Percentiles rank a stretch among this genome's conserved stretches.
Evolutionary conservation across 92 coral and sea anemone genomes (phyloP).

Genomic region (Umimayanthus chanpuru): DNA sequence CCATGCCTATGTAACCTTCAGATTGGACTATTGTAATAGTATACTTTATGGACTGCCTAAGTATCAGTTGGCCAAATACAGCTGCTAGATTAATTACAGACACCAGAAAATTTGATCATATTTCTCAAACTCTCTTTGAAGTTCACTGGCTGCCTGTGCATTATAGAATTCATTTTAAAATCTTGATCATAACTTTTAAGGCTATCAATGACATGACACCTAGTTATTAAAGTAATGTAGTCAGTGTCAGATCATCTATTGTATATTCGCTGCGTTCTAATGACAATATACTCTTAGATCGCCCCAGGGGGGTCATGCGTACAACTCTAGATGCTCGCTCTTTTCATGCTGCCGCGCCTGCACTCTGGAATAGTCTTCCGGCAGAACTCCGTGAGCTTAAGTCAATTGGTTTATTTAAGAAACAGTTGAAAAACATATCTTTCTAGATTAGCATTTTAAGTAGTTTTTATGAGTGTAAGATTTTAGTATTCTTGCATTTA

Average conservation of each 20-base stretch:
- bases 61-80: not conserved
- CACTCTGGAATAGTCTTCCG: no score
- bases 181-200: constrained; percentile 26
- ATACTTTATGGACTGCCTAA: constrained; percentile 41
- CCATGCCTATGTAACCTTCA: constrained; percentile 33
- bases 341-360: no score
- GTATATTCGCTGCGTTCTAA: not conserved
- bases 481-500: no score
- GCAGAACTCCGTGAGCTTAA: no score
- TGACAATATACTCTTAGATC: not conserved
- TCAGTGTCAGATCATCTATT: constrained; percentile 32
- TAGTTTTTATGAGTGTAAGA: no score
- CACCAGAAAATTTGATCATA: constrained; percentile 34
- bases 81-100: constrained; percentile 15
- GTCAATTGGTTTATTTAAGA: no score
- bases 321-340: no score
- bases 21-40: constrained; percentile 36
- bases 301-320: not conserved
- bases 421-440: no score
- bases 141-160: constrained; percentile 38
- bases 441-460: no score
- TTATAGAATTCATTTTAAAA: constrained; percentile 25
- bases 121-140: constrained; percentile 5
- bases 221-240: constrained; percentile 30
- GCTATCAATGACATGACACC: constrained; percentile 41